Percentiles rank a stretch among this genome's conserved stretches.
phyloP scores from a whole-genome alignment of 2,888 invertebrate species.

The Nomada fabriciana region DNA sequence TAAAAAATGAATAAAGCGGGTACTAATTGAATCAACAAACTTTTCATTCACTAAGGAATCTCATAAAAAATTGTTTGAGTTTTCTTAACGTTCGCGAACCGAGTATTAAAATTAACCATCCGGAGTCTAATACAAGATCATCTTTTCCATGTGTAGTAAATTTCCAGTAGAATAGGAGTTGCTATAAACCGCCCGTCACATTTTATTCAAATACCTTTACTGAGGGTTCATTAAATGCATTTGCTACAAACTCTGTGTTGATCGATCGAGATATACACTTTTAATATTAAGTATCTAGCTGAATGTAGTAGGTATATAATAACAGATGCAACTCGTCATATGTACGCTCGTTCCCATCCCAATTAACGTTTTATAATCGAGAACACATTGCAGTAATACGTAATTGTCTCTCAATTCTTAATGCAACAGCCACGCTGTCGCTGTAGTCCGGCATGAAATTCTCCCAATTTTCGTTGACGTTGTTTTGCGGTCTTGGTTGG shows the following conservation, averaged over 20 bases:
- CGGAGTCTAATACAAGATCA: no score
- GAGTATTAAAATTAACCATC: no score
- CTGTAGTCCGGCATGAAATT: constrained; percentile 20
- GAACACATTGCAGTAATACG: background rate
- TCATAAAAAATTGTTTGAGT: no score
- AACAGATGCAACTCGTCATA: background rate
- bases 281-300: background rate
- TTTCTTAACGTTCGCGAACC: no score
- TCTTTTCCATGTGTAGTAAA: no score
- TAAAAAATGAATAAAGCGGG: no score
- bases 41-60: no score
- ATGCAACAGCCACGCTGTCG: background rate
- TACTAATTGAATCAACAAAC: no score
- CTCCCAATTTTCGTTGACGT: constrained; percentile 17
- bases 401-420: constrained; percentile 23
- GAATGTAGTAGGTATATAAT: background rate
- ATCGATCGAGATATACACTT: background rate
- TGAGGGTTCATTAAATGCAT: background rate
- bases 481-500: constrained; percentile 28
- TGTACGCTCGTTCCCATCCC: background rate
- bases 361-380: constrained; percentile 3
- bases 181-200: no score
- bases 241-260: background rate
- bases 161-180: background rate
- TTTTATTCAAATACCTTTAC: background rate